Conservation (phyloP, 2,113 vertebrate species). For the Myiozetetes cayanensis region DNA sequence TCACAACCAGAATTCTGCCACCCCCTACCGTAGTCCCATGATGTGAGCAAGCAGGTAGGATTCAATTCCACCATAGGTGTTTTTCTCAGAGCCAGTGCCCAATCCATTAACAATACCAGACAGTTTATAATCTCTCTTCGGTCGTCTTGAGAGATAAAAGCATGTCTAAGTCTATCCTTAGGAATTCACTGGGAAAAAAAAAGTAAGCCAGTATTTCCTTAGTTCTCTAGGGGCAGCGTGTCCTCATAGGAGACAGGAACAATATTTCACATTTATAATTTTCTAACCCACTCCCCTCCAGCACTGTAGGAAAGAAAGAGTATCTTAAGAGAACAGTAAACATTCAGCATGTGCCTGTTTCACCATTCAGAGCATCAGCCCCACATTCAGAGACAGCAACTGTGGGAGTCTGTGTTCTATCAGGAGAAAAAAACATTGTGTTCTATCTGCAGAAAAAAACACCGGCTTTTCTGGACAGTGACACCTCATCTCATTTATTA, state of each 20-base stretch:
- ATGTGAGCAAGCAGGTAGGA: not conserved
- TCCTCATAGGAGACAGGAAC: not conserved
- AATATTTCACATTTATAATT: not conserved
- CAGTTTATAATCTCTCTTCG: not conserved
- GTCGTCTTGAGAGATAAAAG: not conserved
- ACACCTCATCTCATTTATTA: not conserved
- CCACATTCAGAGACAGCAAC: not conserved
- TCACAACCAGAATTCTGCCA: not conserved
- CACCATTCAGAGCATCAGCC: not conserved
- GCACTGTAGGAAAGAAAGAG: not conserved
- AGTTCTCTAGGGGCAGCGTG: not conserved
- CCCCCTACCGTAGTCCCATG: rapidly evolving
- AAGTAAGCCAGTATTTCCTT: not conserved
- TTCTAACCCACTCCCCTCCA: not conserved
- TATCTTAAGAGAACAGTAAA: not conserved
- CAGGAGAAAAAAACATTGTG: not conserved
- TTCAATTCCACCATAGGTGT: not conserved
- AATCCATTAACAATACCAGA: not conserved
- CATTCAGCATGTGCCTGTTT: not conserved
- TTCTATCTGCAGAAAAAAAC: not conserved
- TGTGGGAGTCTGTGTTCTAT: not conserved
- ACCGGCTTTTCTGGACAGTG: not conserved
- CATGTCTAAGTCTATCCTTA: not conserved
- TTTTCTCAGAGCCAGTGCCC: not conserved
- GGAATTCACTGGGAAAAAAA: not conserved